Evolutionary conservation across 1,140 invertebrate species (phyloP).

Genomic region (Anastrepha obliqua): DNA sequence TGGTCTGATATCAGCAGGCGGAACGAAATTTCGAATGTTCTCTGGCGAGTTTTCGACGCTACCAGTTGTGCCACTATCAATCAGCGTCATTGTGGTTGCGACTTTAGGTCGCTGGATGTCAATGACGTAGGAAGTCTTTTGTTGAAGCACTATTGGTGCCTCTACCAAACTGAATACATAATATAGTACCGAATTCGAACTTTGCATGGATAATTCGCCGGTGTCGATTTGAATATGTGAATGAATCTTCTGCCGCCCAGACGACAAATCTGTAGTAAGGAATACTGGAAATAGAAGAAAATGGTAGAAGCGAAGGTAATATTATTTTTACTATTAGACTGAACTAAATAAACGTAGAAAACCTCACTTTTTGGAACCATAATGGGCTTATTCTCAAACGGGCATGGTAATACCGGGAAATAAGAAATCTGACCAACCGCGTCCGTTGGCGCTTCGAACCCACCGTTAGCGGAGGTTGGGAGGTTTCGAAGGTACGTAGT

Average conservation of each 20-base stretch:
- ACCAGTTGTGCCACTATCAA: slow-evolving; percentile 59
- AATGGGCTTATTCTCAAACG: too few relatives aligned
- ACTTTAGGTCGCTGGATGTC: slow-evolving; percentile 63
- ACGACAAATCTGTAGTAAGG: slow-evolving; percentile 69
- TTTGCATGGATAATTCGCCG: slow-evolving; percentile 68
- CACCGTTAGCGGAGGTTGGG: too few relatives aligned
- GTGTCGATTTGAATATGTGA: slow-evolving; percentile 70
- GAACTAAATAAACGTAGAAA: too few relatives aligned
- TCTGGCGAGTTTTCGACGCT: slow-evolving; percentile 69
- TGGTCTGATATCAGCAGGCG: slow-evolving; percentile 16
- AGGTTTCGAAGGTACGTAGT: too few relatives aligned
- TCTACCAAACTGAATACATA: slow-evolving; percentile 71
- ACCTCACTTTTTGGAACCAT: too few relatives aligned
- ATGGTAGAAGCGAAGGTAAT: too few relatives aligned
- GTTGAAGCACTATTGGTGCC: slow-evolving; percentile 67
- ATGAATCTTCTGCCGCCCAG: slow-evolving; percentile 68
- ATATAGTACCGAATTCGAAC: slow-evolving; percentile 66
- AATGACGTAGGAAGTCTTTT: slow-evolving; percentile 69
- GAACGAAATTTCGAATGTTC: slow-evolving; percentile 58
- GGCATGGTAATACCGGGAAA: too few relatives aligned
- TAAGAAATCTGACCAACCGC: too few relatives aligned
- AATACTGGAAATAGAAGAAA: slow-evolving; percentile 64
- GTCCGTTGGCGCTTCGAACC: too few relatives aligned
- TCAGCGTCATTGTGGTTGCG: slow-evolving; percentile 51
- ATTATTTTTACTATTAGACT: background rate